Percentiles rank a stretch among this genome's conserved stretches.
Evolutionary conservation across 2,113 vertebrate genomes (phyloP).

Genomic region (Saguinus midas): DNA sequence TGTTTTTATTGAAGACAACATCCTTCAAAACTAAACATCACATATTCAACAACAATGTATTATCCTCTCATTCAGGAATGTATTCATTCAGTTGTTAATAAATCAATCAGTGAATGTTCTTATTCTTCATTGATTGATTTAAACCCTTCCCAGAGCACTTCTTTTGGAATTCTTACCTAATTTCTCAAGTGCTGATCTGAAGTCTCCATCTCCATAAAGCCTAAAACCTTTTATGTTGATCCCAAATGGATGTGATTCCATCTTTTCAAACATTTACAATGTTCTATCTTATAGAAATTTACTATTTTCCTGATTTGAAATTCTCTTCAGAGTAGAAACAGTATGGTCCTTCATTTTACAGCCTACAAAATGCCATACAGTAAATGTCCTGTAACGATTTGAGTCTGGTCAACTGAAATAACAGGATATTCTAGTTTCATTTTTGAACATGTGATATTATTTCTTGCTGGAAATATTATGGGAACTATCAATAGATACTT

Average conservation of each 20-base stretch:
- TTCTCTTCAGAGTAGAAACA: constrained; percentile 31
- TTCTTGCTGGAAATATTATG: constrained; percentile 12
- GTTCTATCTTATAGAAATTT: background rate
- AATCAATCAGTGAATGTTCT: background rate
- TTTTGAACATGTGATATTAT: background rate
- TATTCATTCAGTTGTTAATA: background rate
- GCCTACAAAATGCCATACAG: background rate
- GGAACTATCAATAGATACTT: constrained; percentile 13
- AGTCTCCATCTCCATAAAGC: background rate
- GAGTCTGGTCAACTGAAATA: constrained; percentile 29
- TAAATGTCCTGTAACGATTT: background rate
- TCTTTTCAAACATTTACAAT: background rate
- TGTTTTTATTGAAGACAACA: background rate
- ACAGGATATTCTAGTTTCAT: background rate
- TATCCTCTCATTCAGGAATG: background rate
- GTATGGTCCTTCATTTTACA: background rate
- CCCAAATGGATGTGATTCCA: background rate
- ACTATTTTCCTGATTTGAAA: background rate
- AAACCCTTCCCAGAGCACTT: background rate
- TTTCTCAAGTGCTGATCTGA: constrained; percentile 1
- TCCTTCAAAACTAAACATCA: background rate
- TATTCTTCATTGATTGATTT: background rate
- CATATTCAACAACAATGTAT: background rate
- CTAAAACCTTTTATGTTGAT: background rate
- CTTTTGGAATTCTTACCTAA: constrained; percentile 8